Conservation (phyloP, 1,140 invertebrate species). For the Drosophila athabasca region DNA sequence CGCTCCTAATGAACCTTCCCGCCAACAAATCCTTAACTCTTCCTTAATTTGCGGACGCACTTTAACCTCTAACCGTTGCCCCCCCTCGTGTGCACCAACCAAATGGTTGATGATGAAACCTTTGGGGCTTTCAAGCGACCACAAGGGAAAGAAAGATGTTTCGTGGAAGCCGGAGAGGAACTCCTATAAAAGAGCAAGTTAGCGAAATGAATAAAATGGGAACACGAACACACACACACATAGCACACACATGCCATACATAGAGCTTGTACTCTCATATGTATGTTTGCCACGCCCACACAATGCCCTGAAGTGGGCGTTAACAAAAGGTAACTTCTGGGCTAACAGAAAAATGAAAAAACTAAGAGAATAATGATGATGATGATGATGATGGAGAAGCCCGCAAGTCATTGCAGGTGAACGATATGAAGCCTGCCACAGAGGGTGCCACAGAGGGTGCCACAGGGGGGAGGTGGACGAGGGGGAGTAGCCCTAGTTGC, state of each 20-base stretch:
- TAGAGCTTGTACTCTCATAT: constrained; percentile 40
- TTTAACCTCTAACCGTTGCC: constrained; percentile 14
- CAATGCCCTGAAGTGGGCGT: constrained; percentile 41
- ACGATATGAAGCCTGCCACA: constrained; percentile 17
- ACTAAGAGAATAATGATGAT: constrained; percentile 24
- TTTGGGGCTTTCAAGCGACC: constrained; percentile 28
- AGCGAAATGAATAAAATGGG: constrained; percentile 59
- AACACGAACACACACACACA: constrained; percentile 35
- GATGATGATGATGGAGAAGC: constrained; percentile 49
- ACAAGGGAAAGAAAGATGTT: constrained; percentile 15
- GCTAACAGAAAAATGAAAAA: constrained; percentile 50
- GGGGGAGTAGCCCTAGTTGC: constrained; percentile 57
- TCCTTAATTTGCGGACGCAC: neutral
- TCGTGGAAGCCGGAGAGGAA: neutral
- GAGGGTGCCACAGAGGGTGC: too few species aligned
- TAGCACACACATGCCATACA: constrained; percentile 15
- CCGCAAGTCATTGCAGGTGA: constrained; percentile 68
- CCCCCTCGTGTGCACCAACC: neutral
- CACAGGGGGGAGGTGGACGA: neutral
- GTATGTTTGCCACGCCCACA: constrained; percentile 69
- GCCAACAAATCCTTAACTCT: neutral
- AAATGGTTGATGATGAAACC: constrained; percentile 15
- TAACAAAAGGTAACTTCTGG: constrained; percentile 54
- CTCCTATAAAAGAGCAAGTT: constrained; percentile 51
- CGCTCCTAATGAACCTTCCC: too few species aligned